phyloP scores from a whole-genome alignment of 2,888 invertebrate species.

The Steinernema scapterisci region DNA sequence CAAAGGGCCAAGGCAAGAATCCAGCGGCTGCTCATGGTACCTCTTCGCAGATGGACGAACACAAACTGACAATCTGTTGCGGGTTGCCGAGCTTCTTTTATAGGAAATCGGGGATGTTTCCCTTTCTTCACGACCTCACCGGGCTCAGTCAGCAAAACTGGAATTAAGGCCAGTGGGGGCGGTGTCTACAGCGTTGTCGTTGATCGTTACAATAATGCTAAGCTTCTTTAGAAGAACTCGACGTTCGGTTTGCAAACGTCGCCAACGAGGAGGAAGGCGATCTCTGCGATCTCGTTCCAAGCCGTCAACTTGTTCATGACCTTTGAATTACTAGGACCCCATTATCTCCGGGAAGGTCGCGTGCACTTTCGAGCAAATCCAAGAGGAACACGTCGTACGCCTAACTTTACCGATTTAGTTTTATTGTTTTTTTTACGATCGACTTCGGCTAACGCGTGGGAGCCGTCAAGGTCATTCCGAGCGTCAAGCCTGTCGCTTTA shows the following conservation, averaged over 20 bases:
- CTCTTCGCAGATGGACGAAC: not conserved
- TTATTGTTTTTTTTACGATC: slow-evolving; percentile 25
- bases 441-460: not conserved
- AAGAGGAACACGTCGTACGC: not conserved
- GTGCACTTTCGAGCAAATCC: not conserved
- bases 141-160: slow-evolving; percentile 25
- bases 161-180: slow-evolving; percentile 30
- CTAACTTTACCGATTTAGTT: not conserved
- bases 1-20: slow-evolving; percentile 44
- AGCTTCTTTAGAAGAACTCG: slow-evolving; percentile 14
- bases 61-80: slow-evolving; percentile 15
- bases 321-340: not conserved
- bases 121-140: slow-evolving; percentile 31
- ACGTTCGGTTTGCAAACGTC: not conserved
- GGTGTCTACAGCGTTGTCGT: slow-evolving; percentile 13
- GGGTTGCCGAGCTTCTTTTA: slow-evolving; percentile 22
- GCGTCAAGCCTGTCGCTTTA: not conserved
- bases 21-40: slow-evolving; percentile 14
- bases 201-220: slow-evolving; percentile 24
- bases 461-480: slow-evolving; percentile 4
- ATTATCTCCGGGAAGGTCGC: not conserved
- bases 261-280: too few species aligned
- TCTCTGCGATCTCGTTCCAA: not conserved
- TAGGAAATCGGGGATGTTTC: slow-evolving; percentile 29
- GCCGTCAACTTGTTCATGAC: not conserved